Evolutionary conservation across 2,888 invertebrate species (phyloP).

Genomic region (Drosophila rellima): DNA sequence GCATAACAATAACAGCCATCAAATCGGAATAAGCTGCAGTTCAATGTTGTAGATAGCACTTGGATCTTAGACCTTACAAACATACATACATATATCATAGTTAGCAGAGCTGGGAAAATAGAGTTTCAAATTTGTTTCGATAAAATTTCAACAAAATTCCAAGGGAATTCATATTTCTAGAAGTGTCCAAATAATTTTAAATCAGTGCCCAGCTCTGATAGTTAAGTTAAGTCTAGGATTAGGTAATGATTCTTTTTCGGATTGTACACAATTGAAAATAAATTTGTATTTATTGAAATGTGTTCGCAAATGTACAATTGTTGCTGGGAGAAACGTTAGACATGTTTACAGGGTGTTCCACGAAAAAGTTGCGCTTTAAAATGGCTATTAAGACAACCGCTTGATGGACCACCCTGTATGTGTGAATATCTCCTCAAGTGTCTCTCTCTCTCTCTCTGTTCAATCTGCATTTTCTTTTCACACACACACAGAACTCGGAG

Average conservation of each 20-base stretch:
- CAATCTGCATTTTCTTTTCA: constrained; percentile 34
- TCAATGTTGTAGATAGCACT: constrained; percentile 57
- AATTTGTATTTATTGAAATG: constrained; percentile 63
- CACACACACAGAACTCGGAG: constrained; percentile 93
- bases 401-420: too few species aligned
- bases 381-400: too few species aligned
- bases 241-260: constrained; percentile 27
- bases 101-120: constrained; percentile 5
- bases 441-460: not conserved
- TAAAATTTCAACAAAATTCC: not conserved
- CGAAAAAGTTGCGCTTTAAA: too few species aligned
- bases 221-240: constrained; percentile 36
- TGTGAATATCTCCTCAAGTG: not conserved
- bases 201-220: not conserved
- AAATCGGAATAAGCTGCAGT: constrained; percentile 75
- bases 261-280: constrained; percentile 38
- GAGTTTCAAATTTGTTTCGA: not conserved
- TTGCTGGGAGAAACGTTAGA: not conserved
- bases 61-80: constrained; percentile 13
- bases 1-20: constrained; percentile 85
- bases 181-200: not conserved
- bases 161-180: too few species aligned
- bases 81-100: constrained; percentile 4
- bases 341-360: not conserved
- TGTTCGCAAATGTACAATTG: constrained; percentile 15